Evolutionary conservation across 2,797 vertebrate species (phyloP), one percentile per base, ranked within the genome.

Genomic region (Oophaga sylvatica): DNA sequence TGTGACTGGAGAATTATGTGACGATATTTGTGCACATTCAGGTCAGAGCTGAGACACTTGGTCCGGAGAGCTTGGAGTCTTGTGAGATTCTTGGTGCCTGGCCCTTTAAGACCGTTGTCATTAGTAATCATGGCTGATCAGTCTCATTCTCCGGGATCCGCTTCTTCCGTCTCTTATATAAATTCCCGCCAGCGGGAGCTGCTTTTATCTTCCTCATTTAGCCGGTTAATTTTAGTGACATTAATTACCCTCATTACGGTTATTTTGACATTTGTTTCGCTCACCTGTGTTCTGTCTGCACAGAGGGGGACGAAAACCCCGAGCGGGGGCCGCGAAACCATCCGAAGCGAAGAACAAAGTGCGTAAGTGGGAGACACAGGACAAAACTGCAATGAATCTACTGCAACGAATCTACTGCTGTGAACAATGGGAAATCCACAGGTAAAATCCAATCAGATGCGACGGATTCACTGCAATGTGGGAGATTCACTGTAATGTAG

Each of bases 181-280:
- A 70, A 71, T 31, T 83, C 75, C 56, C 81, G 56, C 35, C 81
- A 80, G 87, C 81, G 19, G 87, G 81, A 59, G 75, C 26, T 79
- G 22, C 26, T 83, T 83, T 75, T 87, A 82, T 76, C 73, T 70
- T 62, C 62, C 87, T 75, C 71, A 85, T 81, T 85, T 67, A 85
- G 70, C 73, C 19, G 83, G 78, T 29, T 88, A 71, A 85, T 85
- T 89, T 85, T 78, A 29, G 77, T 68, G 84, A 85, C 83, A 77
- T 85, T 89, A 89, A 81, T 89, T 85, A 60, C 87, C 45, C 68
- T 85, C 68, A 82, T 85, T 85, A 81, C 16, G 45, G 60, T 68
- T 81, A 71, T 85, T 77, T 67, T 85, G 78, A 88, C 83, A 56
- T 68, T 81, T 73, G 48, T 81, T 75, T 57, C 17, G 67, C 68